Evolutionary conservation across 2,113 vertebrate genomes (phyloP).

Genomic region (Chaetops frenatus): DNA sequence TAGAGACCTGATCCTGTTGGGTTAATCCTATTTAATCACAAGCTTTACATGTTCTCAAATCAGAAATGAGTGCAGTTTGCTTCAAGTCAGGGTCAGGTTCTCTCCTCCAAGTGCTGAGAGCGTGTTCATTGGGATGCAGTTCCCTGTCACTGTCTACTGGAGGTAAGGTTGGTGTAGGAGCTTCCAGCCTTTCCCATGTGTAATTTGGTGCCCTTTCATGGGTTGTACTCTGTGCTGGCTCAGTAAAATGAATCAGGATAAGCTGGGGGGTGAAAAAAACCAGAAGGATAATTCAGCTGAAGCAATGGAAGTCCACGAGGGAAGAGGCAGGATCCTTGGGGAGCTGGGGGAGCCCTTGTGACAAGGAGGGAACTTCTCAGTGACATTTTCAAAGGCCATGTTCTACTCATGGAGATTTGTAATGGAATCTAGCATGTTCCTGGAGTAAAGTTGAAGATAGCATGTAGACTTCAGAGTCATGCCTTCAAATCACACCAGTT

Average conservation of each 20-base stretch:
- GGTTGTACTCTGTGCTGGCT: neutral
- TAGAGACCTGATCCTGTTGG: neutral
- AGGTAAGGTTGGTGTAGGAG: neutral
- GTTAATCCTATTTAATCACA: neutral
- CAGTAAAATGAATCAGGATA: neutral
- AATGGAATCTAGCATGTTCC: neutral
- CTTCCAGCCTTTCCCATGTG: neutral
- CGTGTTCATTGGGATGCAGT: neutral
- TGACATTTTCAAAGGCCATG: neutral
- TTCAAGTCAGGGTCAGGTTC: neutral
- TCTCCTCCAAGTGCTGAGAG: neutral
- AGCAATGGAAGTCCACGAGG: neutral
- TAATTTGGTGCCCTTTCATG: neutral
- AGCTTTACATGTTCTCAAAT: neutral
- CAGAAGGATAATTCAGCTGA: neutral
- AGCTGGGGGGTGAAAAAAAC: neutral
- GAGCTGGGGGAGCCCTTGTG: neutral
- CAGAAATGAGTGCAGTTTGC: neutral
- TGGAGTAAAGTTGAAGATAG: neutral
- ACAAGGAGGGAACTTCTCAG: neutral
- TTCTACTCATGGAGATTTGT: neutral
- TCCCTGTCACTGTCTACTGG: rapidly evolving
- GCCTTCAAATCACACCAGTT: neutral
- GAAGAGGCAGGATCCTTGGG: neutral
- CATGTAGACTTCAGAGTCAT: neutral